Base-by-base conservation (phyloP, 2,888 invertebrate species). In the Callimorpha dominula region DNA sequence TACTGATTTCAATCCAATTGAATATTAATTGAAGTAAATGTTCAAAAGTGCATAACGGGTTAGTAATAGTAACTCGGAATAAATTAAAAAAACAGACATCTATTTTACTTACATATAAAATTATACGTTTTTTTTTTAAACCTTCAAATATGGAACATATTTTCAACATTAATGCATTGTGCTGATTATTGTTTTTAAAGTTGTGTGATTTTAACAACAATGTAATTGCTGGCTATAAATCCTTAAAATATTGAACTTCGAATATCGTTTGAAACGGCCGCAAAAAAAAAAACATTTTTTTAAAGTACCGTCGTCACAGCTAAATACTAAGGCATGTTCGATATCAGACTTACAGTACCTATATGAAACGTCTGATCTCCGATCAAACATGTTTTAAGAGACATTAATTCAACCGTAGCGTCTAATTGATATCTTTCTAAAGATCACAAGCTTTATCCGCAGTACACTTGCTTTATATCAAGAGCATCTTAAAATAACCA, bases 401-500 rank as follows among this genome's bases (percentile, higher is more conserved):
- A 54, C 50, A 50, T 43, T 12, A n/a, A 40, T 62, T 49, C 64
- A 43, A 54, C 14, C 43, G 31, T 43, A 14, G 42, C 52, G 46
- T 6, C n/a, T 60, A 64, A 57, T 73, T 68, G 62, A 69, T 66
- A 73, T 63, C 66, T 63, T 63, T 67, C 70, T 43, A 70, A 67
- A 73, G 52, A 73, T 66, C 43, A 43, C 11, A 65, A 70, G 60
- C 49, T 62, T 15, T 15, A 57, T 65, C 60, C 2, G 31, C 43
- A 17, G 52, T 52, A 46, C 46, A n/a, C 52, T 62, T 63, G 54
- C 46, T 65, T 70, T 67, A 57, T 64, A 67, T 50, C 63, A 66
- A 69, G 69, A 67, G 66, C 68, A 64, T 46, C 66, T 77, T 69
- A 31, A 73, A 72, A 72, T 70, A 78, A 70, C 66, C 66, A 40